These are phyloP conservation scores for Eulemur rufifrons DNA, from an alignment of 2,113 vertebrate genomes.

Conservation along the genomic window DNA sequence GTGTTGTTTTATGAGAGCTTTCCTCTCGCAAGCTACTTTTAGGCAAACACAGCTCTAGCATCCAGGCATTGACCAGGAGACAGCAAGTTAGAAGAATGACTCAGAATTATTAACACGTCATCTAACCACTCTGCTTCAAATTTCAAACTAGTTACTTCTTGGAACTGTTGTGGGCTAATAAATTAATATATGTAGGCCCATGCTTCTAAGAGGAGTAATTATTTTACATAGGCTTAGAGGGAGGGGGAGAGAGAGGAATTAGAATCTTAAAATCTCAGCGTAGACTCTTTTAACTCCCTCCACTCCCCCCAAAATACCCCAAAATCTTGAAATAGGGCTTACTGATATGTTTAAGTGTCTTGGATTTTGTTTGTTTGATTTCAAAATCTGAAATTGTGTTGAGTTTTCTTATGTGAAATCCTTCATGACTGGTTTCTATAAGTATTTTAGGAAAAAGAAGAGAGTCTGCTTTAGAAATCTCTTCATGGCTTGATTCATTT, in stretches of 20 bases:
- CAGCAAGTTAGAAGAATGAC: background rate
- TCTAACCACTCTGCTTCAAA: background rate
- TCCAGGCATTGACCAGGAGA: background rate
- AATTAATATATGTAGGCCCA: background rate
- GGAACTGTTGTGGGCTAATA: background rate
- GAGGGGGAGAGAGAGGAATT: background rate
- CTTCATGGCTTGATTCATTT: background rate
- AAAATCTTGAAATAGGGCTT: background rate
- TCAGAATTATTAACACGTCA: background rate
- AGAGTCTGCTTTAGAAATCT: background rate
- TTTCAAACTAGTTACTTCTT: background rate
- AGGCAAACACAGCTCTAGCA: background rate
- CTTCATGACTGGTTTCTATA: background rate
- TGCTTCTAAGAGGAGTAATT: background rate
- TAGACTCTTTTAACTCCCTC: background rate
- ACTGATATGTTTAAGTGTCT: background rate
- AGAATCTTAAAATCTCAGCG: background rate
- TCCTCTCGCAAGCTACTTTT: background rate
- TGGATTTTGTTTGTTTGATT: slow-evolving; percentile 17
- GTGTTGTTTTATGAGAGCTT: background rate
- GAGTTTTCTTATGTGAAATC: background rate
- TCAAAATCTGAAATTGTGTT: slow-evolving; percentile 27
- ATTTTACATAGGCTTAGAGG: background rate
- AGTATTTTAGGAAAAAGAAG: background rate
- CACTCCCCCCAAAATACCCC: accelerated